Evolutionary conservation across 2,888 invertebrate genomes (phyloP).

Genomic region (Oxycera nigricornis): DNA sequence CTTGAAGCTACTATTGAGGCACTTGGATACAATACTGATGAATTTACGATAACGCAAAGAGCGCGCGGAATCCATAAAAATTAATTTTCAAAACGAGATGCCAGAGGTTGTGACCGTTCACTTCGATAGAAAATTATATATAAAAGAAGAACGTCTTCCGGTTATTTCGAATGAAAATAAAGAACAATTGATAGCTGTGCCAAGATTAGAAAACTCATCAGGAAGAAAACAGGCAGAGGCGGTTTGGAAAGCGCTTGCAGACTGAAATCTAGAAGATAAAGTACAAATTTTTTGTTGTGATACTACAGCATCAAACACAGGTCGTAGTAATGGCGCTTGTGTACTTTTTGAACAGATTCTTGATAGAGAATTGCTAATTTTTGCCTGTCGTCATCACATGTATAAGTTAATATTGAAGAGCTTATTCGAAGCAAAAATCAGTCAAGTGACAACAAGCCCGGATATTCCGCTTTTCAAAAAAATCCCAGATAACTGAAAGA

Average conservation of each 20-base stretch:
- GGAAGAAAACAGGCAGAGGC: slow-evolving; percentile 49
- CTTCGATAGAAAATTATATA: slow-evolving; percentile 55
- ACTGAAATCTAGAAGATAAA: slow-evolving; percentile 49
- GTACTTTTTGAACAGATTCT: slow-evolving; percentile 49
- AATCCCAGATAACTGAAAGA: neutral
- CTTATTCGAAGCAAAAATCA: slow-evolving; percentile 47
- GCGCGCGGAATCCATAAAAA: slow-evolving; percentile 52
- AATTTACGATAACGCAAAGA: slow-evolving; percentile 52
- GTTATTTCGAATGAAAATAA: slow-evolving; percentile 53
- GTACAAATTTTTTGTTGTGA: too few species aligned
- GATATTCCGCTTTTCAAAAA: slow-evolving; percentile 49
- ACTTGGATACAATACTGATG: slow-evolving; percentile 49
- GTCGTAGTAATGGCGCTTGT: slow-evolving; percentile 50
- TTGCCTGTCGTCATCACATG: slow-evolving; percentile 44
- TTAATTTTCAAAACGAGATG: slow-evolving; percentile 53
- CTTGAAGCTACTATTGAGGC: slow-evolving; percentile 50
- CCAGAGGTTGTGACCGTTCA: slow-evolving; percentile 52
- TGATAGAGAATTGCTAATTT: slow-evolving; percentile 42
- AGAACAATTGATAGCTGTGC: slow-evolving; percentile 52
- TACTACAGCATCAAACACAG: slow-evolving; percentile 51
- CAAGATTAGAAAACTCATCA: slow-evolving; percentile 50
- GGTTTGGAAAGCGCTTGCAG: slow-evolving; percentile 48
- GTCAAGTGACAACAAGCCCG: slow-evolving; percentile 48
- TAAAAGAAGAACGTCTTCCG: slow-evolving; percentile 52
- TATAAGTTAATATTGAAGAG: too few species aligned